Percentiles rank a stretch among this genome's conserved stretches.
phyloP scores from a whole-genome alignment of 2,113 vertebrate species.

The Gracilinanus agilis region DNA sequence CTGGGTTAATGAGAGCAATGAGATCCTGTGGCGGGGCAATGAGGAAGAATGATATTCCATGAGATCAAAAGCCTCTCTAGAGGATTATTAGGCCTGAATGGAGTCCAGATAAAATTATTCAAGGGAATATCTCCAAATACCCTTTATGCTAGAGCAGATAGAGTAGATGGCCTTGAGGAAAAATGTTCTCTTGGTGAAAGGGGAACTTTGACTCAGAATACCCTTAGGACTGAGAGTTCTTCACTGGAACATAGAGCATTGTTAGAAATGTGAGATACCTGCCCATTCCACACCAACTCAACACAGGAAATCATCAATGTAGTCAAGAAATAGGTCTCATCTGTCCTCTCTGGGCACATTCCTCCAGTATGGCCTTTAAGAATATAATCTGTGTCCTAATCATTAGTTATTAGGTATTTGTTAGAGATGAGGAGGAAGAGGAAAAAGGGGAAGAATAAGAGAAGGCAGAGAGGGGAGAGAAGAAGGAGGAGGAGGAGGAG shows the following conservation, averaged over 20 bases:
- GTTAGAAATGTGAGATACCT: background rate
- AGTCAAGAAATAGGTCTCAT: background rate
- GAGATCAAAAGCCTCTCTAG: slow-evolving; percentile 33
- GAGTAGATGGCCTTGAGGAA: slow-evolving; percentile 46
- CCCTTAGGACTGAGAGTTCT: background rate
- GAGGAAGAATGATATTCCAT: slow-evolving; percentile 56
- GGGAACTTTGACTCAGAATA: background rate
- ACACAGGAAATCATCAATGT: background rate
- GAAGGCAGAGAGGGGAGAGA: background rate
- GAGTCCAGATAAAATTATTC: background rate
- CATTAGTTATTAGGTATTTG: background rate
- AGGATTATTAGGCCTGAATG: slow-evolving; percentile 47
- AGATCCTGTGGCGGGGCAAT: slow-evolving; percentile 36
- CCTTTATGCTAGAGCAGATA: background rate
- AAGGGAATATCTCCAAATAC: background rate
- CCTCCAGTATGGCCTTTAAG: background rate
- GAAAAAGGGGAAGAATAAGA: background rate
- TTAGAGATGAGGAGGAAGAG: background rate
- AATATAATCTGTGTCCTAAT: background rate
- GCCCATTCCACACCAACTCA: background rate
- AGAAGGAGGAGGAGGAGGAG: background rate
- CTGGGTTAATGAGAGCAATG: slow-evolving; percentile 30
- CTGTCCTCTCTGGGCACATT: background rate
- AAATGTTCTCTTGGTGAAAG: background rate
- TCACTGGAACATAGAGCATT: rapidly evolving